phyloP scores from a whole-genome alignment of 2,113 vertebrate genomes.

The Dromiciops gliroides region DNA sequence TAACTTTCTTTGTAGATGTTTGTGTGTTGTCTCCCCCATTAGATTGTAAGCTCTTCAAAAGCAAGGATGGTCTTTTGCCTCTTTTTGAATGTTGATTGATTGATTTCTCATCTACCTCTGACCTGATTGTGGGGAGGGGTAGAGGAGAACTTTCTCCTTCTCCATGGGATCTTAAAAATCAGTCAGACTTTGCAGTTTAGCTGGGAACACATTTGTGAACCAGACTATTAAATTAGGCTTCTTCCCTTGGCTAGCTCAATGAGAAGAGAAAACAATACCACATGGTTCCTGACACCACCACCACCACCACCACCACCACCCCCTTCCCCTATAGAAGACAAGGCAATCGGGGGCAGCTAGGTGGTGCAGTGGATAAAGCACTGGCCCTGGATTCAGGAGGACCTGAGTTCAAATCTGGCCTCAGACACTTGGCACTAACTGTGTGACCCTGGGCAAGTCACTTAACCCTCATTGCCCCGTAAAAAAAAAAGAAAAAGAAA shows the following conservation, averaged over 20 bases:
- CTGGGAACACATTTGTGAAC: background rate
- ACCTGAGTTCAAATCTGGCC: no score
- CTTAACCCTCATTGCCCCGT: no score
- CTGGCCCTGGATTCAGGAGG: no score
- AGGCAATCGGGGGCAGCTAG: no score
- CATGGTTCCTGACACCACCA: no score
- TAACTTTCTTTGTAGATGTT: background rate
- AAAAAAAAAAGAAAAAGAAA: background rate
- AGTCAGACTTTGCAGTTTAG: background rate
- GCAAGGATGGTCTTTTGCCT: background rate
- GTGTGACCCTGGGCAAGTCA: no score
- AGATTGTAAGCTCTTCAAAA: background rate
- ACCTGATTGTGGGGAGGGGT: no score
- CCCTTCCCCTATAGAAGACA: background rate
- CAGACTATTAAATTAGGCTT: background rate
- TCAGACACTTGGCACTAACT: no score
- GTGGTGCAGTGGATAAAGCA: no score
- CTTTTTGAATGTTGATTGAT: background rate
- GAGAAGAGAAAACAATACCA: no score
- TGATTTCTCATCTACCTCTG: background rate
- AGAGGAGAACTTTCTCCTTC: background rate
- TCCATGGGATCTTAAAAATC: background rate
- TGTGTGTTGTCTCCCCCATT: background rate
- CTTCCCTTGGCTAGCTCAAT: background rate
- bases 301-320: no score